Percentiles rank a stretch among this genome's conserved stretches.
Evolutionary conservation across 2,797 vertebrate genomes (phyloP).

Genomic region (Arrhamphus sclerolepis): DNA sequence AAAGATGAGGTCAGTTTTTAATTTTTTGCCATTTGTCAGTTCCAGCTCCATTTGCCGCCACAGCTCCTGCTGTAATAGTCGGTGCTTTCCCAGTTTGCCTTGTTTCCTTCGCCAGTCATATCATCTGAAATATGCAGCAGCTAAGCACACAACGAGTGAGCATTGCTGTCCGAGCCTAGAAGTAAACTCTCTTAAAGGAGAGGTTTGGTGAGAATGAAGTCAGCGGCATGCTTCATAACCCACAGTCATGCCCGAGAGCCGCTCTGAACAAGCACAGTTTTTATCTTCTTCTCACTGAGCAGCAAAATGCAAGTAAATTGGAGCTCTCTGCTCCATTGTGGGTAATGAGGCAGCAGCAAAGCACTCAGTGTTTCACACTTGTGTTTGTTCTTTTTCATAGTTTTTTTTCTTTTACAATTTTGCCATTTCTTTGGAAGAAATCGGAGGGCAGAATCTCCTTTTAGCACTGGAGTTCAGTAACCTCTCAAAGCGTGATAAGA

Average conservation of each 20-base stretch:
- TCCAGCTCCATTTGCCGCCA: conserved; percentile 5
- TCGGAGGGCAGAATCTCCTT: not conserved
- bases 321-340: conserved; percentile 28
- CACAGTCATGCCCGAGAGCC: conserved; percentile 46
- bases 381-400: not conserved
- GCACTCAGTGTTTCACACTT: not conserved
- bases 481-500: too few species aligned
- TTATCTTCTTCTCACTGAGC: conserved; percentile 27
- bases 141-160: not conserved
- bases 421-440: too few species aligned
- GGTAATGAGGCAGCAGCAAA: conserved; percentile 37
- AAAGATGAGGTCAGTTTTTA: too few species aligned
- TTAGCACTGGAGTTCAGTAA: not conserved
- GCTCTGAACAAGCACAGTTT: conserved; percentile 31
- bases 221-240: conserved; percentile 23
- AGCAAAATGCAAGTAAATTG: conserved; percentile 10
- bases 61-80: not conserved
- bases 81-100: not conserved
- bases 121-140: not conserved
- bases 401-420: not conserved
- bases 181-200: conserved; percentile 16
- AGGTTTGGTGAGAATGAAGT: conserved; percentile 35
- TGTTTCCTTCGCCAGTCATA: not conserved
- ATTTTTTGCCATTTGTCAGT: not conserved
- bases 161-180: not conserved